These are phyloP conservation scores for Bubo blakistoni DNA, from an alignment of 2,113 vertebrate genomes.

Conservation along the genomic window DNA sequence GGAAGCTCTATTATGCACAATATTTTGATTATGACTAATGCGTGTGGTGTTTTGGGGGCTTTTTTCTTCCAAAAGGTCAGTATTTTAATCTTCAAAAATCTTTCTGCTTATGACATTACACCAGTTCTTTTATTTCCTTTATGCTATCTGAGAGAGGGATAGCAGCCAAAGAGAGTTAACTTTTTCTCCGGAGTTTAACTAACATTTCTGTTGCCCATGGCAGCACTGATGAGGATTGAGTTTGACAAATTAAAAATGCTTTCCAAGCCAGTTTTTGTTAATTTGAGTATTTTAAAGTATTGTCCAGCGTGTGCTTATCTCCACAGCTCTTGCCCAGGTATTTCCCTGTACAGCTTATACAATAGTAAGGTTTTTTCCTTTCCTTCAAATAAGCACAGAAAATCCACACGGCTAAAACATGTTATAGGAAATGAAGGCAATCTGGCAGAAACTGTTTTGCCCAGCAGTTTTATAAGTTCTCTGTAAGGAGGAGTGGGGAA, in stretches of 20 bases:
- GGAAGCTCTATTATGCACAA: not conserved
- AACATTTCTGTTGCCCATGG: not conserved
- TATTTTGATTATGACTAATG: constrained; percentile 59
- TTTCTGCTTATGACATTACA: not conserved
- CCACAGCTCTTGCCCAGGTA: constrained; percentile 8
- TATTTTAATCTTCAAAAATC: not conserved
- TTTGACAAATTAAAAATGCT: not conserved
- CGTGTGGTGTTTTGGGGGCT: not conserved
- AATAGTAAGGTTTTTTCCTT: not conserved
- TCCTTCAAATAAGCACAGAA: not conserved
- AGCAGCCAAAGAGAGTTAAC: not conserved
- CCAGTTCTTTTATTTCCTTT: not conserved
- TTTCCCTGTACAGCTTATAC: constrained; percentile 32
- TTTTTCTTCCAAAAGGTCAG: constrained; percentile 12
- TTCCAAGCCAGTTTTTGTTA: constrained; percentile 20
- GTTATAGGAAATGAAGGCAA: not conserved
- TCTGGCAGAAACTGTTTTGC: not conserved
- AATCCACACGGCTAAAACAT: not conserved
- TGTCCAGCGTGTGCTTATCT: constrained; percentile 47
- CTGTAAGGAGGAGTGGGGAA: not conserved
- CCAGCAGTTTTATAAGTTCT: not conserved
- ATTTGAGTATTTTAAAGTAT: constrained; percentile 10
- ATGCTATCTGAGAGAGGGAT: not conserved
- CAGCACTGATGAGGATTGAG: not conserved
- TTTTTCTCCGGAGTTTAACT: not conserved